Percentiles rank a stretch among this genome's conserved stretches.
Evolutionary conservation across 2,113 vertebrate genomes (phyloP).

Genomic region (Onychorhynchus coronatus): DNA sequence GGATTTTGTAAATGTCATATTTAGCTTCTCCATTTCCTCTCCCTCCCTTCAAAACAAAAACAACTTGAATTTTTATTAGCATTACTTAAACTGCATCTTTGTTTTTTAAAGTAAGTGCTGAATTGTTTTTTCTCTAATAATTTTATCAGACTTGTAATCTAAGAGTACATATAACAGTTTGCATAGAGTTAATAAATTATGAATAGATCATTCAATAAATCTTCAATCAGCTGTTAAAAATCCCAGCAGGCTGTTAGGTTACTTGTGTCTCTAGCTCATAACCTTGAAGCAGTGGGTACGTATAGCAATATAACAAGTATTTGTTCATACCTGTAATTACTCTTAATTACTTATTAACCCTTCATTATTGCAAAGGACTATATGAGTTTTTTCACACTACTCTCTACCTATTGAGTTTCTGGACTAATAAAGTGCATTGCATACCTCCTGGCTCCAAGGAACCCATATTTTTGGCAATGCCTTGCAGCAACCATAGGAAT

Average conservation of each 20-base stretch:
- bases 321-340: not conserved
- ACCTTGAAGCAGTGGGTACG: not conserved
- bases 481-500: not conserved
- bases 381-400: not conserved
- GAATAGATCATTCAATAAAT: not conserved
- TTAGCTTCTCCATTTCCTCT: not conserved
- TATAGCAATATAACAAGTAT: not conserved
- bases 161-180: not conserved
- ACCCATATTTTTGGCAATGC: not conserved
- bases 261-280: not conserved
- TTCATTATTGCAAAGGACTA: not conserved
- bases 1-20: not conserved
- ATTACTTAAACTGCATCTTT: not conserved
- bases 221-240: not conserved
- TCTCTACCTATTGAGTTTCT: not conserved
- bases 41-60: not conserved
- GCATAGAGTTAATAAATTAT: not conserved
- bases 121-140: not conserved
- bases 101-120: not conserved
- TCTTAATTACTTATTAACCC: not conserved
- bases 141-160: not conserved
- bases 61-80: not conserved
- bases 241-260: not conserved
- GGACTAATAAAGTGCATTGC: not conserved
- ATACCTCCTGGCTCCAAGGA: not conserved